Percentiles rank a stretch among this genome's conserved stretches.
phyloP scores from a whole-genome alignment of 2,797 vertebrate genomes.

The Sebastes matsubarae region DNA sequence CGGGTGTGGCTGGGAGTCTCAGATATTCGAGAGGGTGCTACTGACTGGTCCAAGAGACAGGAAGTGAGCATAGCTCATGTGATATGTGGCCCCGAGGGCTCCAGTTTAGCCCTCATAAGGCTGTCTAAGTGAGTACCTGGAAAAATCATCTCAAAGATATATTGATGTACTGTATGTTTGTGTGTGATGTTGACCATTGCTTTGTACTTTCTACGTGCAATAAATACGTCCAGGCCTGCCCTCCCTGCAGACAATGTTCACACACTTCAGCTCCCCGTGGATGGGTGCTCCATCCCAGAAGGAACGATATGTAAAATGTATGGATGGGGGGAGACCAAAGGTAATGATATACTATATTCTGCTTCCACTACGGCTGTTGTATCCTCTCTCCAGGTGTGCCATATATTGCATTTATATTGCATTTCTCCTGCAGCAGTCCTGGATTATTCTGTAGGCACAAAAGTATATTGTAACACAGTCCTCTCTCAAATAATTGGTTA shows the following conservation, averaged over 20 bases:
- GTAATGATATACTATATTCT: conserved; percentile 76
- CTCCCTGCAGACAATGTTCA: conserved; percentile 89
- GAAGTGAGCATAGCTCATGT: conserved; percentile 92
- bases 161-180: neutral
- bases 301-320: conserved; percentile 93
- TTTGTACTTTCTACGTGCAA: conserved; percentile 11
- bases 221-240: conserved; percentile 83
- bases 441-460: neutral
- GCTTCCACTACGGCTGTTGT: neutral
- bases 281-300: conserved; percentile 93
- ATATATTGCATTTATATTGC: neutral
- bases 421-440: conserved; percentile 6
- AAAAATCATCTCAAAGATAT: conserved; percentile 7
- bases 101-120: conserved; percentile 91
- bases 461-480: neutral
- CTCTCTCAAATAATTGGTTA: neutral
- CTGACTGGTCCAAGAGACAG: conserved; percentile 87
- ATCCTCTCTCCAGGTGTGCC: conserved; percentile 2
- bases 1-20: conserved; percentile 93
- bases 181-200: conserved; percentile 7
- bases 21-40: conserved; percentile 86
- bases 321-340: conserved; percentile 98
- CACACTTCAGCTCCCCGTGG: conserved; percentile 91
- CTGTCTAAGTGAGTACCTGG: conserved; percentile 87
- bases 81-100: conserved; percentile 92